Conservation (phyloP, 2,888 invertebrate genomes). For the Lordiphosa fenestrarum region DNA sequence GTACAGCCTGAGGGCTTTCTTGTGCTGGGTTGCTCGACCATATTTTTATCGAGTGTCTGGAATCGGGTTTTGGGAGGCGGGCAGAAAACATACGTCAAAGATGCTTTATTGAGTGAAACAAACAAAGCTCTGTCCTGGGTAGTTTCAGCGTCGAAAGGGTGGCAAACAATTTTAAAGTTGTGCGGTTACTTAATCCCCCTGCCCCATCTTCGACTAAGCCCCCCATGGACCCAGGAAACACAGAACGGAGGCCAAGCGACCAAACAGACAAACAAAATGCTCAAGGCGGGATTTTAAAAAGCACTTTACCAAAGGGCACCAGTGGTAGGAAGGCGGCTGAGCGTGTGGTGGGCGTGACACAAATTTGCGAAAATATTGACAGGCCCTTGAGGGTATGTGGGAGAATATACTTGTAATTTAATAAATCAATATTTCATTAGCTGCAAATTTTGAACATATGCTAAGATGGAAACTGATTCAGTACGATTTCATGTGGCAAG, state of each 20-base stretch:
- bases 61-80: slow-evolving; percentile 9
- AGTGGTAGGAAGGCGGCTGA: slow-evolving; percentile 17
- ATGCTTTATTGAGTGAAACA: slow-evolving; percentile 71
- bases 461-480: slow-evolving; percentile 8
- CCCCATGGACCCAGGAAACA: slow-evolving; percentile 4
- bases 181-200: slow-evolving; percentile 58
- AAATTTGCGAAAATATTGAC: slow-evolving; percentile 69
- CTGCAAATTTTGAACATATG: slow-evolving; percentile 41
- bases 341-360: slow-evolving; percentile 16
- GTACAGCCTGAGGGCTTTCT: slow-evolving; percentile 35
- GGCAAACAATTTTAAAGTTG: slow-evolving; percentile 70
- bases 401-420: slow-evolving; percentile 33
- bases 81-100: slow-evolving; percentile 59
- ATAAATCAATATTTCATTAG: slow-evolving; percentile 75
- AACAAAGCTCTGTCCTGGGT: slow-evolving; percentile 42
- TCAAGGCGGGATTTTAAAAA: slow-evolving; percentile 67
- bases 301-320: slow-evolving; percentile 63
- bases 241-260: slow-evolving; percentile 24
- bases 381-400: slow-evolving; percentile 24
- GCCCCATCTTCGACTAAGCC: background rate
- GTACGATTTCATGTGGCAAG: background rate
- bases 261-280: slow-evolving; percentile 67
- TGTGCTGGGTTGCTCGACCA: slow-evolving; percentile 39
- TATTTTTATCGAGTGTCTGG: slow-evolving; percentile 49
- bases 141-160: slow-evolving; percentile 19